Percentiles rank a stretch among this genome's conserved stretches.
Evolutionary conservation across 2,113 vertebrate genomes (phyloP).

Genomic region (Sardina pilchardus): DNA sequence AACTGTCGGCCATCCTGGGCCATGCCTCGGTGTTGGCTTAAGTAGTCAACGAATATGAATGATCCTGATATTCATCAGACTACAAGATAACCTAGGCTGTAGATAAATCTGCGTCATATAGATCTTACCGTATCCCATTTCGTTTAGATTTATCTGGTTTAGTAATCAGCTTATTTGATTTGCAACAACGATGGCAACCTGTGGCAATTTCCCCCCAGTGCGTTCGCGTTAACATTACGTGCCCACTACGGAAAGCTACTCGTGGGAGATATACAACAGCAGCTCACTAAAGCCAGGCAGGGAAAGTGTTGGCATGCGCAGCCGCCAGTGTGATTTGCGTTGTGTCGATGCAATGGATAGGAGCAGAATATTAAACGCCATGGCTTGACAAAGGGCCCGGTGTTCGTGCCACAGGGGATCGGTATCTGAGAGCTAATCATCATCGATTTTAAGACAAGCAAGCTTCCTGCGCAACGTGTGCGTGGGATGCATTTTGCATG

Average conservation of each 20-base stretch:
- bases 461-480: conserved; percentile 17
- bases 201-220: not conserved
- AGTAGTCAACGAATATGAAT: not conserved
- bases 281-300: not conserved
- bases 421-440: conserved; percentile 11
- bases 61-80: not conserved
- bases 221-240: not conserved
- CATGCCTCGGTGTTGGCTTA: not conserved
- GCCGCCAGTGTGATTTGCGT: conserved; percentile 1
- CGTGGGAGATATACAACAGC: not conserved
- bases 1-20: not conserved
- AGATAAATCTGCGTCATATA: not conserved
- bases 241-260: not conserved
- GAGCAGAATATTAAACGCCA: conserved; percentile 3
- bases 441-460: conserved; percentile 1
- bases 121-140: not conserved
- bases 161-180: not conserved
- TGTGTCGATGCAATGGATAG: conserved; percentile 17
- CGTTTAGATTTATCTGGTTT: not conserved
- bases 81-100: not conserved
- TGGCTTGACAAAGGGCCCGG: not conserved
- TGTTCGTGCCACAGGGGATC: not conserved
- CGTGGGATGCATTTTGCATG: conserved; percentile 19
- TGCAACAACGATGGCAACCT: not conserved
- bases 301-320: conserved; percentile 9